Evolutionary conservation across 2,113 vertebrate genomes (phyloP), one percentile per base, ranked within the genome.

Genomic region (Channa maculata): DNA sequence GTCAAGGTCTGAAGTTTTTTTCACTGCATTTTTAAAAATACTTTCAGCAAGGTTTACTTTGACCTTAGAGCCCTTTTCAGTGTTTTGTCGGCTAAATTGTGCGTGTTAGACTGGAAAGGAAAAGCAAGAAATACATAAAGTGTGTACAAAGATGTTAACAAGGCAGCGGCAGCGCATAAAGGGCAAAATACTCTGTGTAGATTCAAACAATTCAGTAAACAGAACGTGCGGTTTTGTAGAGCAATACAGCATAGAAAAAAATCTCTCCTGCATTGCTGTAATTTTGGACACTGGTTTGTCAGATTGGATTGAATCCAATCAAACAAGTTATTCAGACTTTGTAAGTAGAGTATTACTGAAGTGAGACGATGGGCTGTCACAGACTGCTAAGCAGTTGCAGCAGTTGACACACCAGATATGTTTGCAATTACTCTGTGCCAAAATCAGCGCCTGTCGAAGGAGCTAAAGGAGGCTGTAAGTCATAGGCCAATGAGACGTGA

Each of bases 371-470:
- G 50, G 58, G 44, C 86, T 53, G 53, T 84, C 72, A 76, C 79
- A 79, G 74, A 43, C 80, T 55, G 55, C 64, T 73, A 69, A 84
- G 77, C 76, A 71, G 55, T 33, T 45, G 63, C 77, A 61, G 71
- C 58, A 58, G 65, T 70, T 67, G 72, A 84, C 44, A 69, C 64
- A 39, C 68, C 24, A 44, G 72, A 86, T 79, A 64, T 36, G 11
- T 77, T 80, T 59, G 66, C 82, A 65, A 85, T 85, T 73, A 70
- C 77, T 81, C 60, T 52, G 58, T 44, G 79, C 83, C 83, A 76
- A 58, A 81, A 87, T 79, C 76, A 39, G 41, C 10, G 46, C 6
- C 70, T 82, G 80, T 80, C 85, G 85, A 86, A 91, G 84, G 85
- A 90, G 86, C 85, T 88, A 44, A 76, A 58, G 64, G 67, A 53